Conservation (phyloP, 1,140 invertebrate genomes). For the Laodelphax striatellus region DNA sequence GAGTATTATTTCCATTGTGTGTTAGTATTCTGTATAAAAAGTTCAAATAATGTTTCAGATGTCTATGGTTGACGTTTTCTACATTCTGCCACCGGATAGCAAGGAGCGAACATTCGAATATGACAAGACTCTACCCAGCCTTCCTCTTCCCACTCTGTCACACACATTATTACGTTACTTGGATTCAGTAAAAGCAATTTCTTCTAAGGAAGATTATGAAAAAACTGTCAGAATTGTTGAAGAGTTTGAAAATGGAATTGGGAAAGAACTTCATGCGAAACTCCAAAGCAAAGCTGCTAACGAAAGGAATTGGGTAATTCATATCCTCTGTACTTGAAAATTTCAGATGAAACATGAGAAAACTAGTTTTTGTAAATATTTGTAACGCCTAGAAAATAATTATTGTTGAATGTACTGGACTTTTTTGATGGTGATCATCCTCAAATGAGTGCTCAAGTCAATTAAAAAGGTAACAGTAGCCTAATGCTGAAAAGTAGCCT, state of each 20-base stretch:
- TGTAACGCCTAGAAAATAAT: too few species aligned
- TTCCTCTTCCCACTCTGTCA: conserved; percentile 52
- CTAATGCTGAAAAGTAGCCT: too few species aligned
- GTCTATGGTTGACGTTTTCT: neutral
- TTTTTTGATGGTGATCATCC: too few species aligned
- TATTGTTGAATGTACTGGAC: too few species aligned
- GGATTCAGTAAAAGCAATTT: conserved; percentile 42
- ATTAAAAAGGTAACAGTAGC: too few species aligned
- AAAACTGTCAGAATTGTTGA: conserved; percentile 37
- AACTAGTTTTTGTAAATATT: too few species aligned
- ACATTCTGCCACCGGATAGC: neutral
- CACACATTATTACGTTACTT: conserved; percentile 52
- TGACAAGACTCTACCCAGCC: conserved; percentile 38
- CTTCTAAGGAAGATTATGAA: conserved; percentile 35
- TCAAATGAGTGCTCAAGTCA: too few species aligned
- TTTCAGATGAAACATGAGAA: too few species aligned
- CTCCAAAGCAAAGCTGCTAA: conserved; percentile 41
- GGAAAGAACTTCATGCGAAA: conserved; percentile 47
- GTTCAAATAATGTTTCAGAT: neutral
- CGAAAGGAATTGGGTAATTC: conserved; percentile 28
- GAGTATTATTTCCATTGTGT: too few species aligned
- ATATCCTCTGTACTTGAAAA: too few species aligned
- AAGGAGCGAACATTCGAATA: conserved; percentile 24
- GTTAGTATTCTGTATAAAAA: too few species aligned
- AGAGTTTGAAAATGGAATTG: conserved; percentile 41